Percentiles rank a stretch among this genome's conserved stretches.
These are phyloP conservation scores for Takifugu flavidus DNA, from an alignment of 2,113 vertebrate species.

Conservation along the genomic window DNA sequence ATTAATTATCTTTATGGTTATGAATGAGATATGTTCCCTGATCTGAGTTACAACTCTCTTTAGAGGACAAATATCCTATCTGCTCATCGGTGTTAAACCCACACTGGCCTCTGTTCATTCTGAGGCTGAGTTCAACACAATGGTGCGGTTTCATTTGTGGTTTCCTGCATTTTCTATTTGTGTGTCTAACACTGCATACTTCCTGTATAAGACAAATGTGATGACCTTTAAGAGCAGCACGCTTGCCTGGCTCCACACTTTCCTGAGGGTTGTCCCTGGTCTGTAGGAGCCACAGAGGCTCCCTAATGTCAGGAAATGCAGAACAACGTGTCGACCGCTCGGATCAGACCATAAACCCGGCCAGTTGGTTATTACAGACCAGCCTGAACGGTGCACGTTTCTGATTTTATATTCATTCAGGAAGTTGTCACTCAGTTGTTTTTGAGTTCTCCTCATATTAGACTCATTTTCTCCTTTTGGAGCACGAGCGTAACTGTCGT, in stretches of 20 bases:
- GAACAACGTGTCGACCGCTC: slow-evolving; percentile 26
- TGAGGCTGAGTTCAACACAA: slow-evolving; percentile 9
- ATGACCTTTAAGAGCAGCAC: slow-evolving; percentile 56
- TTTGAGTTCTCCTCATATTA: no score
- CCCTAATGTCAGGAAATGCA: slow-evolving; percentile 39
- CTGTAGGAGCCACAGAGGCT: slow-evolving; percentile 20
- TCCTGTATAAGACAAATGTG: slow-evolving; percentile 20
- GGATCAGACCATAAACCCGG: no score
- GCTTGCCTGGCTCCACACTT: slow-evolving; percentile 35
- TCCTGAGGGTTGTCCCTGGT: slow-evolving; percentile 36
- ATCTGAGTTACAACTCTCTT: no score
- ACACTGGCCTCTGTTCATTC: slow-evolving; percentile 14
- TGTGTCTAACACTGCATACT: slow-evolving; percentile 17
- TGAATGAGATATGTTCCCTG: no score
- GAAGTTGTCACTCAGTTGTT: no score
- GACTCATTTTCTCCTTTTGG: no score
- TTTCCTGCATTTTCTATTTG: slow-evolving; percentile 26
- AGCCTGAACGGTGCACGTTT: no score
- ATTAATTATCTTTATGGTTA: neutral
- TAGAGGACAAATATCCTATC: neutral
- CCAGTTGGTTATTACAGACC: no score
- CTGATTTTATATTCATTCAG: no score
- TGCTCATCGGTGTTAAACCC: slow-evolving; percentile 7
- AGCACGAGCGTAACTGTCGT: no score
- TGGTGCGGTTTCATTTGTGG: slow-evolving; percentile 21